A percentile compares a stretch with the other conserved stretches of the same genome.
phyloP scores from a whole-genome alignment of 2,888 invertebrate genomes.

The Resseliella maxima region DNA sequence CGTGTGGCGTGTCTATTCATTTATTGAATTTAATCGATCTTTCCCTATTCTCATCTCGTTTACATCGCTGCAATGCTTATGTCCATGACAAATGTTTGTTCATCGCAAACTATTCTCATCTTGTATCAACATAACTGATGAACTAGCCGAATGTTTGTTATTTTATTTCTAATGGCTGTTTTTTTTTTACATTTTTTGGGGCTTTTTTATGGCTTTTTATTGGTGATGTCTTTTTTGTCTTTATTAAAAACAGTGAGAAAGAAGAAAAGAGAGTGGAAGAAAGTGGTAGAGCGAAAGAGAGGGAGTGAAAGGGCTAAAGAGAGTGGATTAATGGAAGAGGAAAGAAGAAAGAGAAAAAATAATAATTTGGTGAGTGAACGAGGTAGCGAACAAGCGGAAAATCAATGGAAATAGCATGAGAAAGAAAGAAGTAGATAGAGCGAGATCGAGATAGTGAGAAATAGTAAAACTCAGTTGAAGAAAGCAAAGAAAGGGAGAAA shows the following conservation, averaged over 20 bases:
- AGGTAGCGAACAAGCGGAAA: too few species aligned
- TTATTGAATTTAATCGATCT: conserved; percentile 27
- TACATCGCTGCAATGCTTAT: neutral
- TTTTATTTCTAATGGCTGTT: conserved; percentile 24
- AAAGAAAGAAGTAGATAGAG: neutral
- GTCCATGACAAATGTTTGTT: neutral
- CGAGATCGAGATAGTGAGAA: neutral
- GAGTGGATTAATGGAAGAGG: too few species aligned
- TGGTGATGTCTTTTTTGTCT: neutral
- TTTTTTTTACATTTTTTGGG: neutral
- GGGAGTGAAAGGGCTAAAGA: too few species aligned
- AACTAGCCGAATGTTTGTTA: neutral
- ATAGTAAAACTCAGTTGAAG: too few species aligned
- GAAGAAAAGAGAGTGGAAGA: too few species aligned
- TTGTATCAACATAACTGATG: too few species aligned
- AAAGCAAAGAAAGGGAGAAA: too few species aligned
- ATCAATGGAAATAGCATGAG: too few species aligned
- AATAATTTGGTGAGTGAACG: too few species aligned
- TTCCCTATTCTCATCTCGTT: neutral
- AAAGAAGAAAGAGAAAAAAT: too few species aligned
- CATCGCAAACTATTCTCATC: neutral
- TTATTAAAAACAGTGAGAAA: neutral
- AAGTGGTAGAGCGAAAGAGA: too few species aligned
- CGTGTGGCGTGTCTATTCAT: conserved; percentile 5
- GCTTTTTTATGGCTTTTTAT: conserved; percentile 25